Evolutionary conservation across 1,140 invertebrate genomes (phyloP).

Genomic region (Bombus balteatus): DNA sequence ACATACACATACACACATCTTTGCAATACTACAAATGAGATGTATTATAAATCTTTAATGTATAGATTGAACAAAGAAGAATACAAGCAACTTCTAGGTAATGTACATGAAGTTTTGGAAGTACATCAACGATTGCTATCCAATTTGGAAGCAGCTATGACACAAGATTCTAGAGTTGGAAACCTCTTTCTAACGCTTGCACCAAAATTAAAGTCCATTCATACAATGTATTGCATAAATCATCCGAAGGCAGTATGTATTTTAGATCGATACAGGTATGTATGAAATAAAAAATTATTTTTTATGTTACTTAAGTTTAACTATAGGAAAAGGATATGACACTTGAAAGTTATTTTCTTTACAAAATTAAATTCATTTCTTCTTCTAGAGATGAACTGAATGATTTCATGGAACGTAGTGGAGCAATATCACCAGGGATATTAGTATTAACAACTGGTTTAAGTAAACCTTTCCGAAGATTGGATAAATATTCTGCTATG

Average conservation of each 20-base stretch:
- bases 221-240: constrained; percentile 93
- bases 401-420: constrained; percentile 93
- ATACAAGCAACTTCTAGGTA: constrained; percentile 92
- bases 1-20: too few relatives aligned
- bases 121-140: constrained; percentile 91
- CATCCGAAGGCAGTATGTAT: constrained; percentile 97
- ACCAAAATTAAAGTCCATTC: constrained; percentile 92
- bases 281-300: constrained; percentile 38
- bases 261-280: constrained; percentile 94
- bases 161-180: constrained; percentile 92
- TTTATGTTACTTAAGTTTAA: background rate
- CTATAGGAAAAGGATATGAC: background rate
- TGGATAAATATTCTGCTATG: constrained; percentile 97
- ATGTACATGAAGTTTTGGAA: constrained; percentile 93
- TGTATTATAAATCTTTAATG: constrained; percentile 15
- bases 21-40: background rate
- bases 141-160: constrained; percentile 89
- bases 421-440: constrained; percentile 91
- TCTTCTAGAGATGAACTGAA: constrained; percentile 90
- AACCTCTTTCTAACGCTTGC: constrained; percentile 95
- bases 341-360: constrained; percentile 4
- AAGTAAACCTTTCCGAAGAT: constrained; percentile 95
- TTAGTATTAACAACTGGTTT: constrained; percentile 95
- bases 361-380: constrained; percentile 46
- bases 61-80: constrained; percentile 93